phyloP scores from a whole-genome alignment of 1,140 invertebrate species.

The Sipha flava region DNA sequence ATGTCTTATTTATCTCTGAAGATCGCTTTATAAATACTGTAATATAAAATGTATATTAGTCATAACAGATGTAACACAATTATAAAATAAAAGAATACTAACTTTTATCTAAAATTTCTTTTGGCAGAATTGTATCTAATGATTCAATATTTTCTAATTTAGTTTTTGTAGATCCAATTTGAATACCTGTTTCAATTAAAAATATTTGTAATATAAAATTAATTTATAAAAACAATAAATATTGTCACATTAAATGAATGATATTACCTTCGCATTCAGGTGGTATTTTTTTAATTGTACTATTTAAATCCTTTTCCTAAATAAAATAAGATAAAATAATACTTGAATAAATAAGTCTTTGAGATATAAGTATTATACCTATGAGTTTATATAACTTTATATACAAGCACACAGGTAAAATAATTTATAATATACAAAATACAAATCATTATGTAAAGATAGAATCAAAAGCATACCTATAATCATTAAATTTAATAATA shows the following conservation, averaged over 20 bases:
- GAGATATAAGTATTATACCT: no score
- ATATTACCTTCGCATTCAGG: not conserved
- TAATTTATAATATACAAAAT: no score
- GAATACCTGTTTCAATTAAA: not conserved
- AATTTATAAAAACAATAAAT: not conserved
- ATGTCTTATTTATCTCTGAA: not conserved
- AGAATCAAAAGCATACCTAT: no score
- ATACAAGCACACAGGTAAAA: no score
- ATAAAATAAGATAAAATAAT: not conserved
- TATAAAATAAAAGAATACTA: not conserved
- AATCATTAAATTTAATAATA: no score
- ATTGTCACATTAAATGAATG: no score
- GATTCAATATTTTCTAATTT: constrained; percentile 42
- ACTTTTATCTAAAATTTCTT: constrained; percentile 24
- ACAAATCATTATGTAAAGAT: no score
- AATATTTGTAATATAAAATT: no score
- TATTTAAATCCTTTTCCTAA: constrained; percentile 3
- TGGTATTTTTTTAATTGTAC: not conserved
- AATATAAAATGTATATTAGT: not conserved
- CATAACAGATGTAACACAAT: not conserved
- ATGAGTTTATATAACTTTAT: no score
- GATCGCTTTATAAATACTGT: not conserved
- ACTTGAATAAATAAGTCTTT: not conserved
- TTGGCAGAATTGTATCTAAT: not conserved
- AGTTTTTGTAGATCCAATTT: constrained; percentile 41